phyloP scores from a whole-genome alignment of 2,113 vertebrate genomes.

The Rattus rattus region DNA sequence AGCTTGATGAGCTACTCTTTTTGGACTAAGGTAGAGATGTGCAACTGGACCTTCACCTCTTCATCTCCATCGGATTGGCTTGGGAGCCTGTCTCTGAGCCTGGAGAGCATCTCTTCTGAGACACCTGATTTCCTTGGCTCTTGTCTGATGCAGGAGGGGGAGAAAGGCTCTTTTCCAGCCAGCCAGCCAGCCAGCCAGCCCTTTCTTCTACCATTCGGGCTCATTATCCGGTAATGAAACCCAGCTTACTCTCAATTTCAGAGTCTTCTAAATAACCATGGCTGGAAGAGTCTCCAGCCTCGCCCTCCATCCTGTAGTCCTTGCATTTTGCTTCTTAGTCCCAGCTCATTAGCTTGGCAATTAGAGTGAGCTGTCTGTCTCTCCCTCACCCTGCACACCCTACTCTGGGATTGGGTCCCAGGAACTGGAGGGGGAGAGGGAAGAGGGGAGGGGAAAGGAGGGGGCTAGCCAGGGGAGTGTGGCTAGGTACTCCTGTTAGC shows the following conservation, averaged over 20 bases:
- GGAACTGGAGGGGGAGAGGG: neutral
- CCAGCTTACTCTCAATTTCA: slow-evolving; percentile 27
- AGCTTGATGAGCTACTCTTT: neutral
- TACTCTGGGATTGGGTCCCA: neutral
- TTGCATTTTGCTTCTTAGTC: neutral
- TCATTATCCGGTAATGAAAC: slow-evolving; percentile 64
- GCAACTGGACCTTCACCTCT: neutral
- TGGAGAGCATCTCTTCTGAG: neutral
- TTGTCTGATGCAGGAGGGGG: neutral
- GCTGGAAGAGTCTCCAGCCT: neutral
- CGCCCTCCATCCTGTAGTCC: neutral
- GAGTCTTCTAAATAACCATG: slow-evolving; percentile 46
- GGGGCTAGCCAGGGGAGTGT: neutral
- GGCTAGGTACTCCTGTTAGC: neutral
- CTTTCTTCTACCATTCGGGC: neutral
- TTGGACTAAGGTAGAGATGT: neutral
- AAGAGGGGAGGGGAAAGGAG: neutral
- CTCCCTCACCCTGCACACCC: neutral
- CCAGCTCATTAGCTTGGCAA: slow-evolving; percentile 55
- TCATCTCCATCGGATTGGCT: neutral
- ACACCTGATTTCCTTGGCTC: neutral
- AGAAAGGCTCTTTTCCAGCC: neutral
- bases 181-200: neutral
- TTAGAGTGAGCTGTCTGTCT: neutral
- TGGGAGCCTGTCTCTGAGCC: neutral